Conservation (phyloP, 2,113 vertebrate species). For the Strix aluco region DNA sequence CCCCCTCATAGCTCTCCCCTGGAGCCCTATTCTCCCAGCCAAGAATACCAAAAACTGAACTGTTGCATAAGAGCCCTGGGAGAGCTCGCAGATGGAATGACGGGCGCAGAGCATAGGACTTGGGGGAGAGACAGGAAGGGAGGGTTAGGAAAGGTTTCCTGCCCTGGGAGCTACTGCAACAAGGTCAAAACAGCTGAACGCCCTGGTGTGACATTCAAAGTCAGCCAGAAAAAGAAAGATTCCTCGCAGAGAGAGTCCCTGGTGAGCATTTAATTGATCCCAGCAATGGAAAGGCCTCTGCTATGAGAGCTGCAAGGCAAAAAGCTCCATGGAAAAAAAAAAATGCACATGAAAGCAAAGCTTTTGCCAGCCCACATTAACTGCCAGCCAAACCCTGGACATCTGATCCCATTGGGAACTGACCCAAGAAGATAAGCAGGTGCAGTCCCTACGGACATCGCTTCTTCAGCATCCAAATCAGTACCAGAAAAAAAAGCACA, state of each 20-base stretch:
- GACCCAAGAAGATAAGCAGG: background rate
- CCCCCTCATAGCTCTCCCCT: background rate
- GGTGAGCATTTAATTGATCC: constrained; percentile 67
- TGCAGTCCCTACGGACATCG: background rate
- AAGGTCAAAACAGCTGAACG: constrained; percentile 51
- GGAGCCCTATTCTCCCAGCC: background rate
- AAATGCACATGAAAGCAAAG: background rate
- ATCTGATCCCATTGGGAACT: background rate
- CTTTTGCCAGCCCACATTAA: background rate
- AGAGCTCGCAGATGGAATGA: constrained; percentile 1
- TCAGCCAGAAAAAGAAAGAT: constrained; percentile 51
- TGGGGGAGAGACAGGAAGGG: background rate
- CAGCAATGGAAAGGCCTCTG: constrained; percentile 50
- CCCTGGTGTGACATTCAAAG: constrained; percentile 52
- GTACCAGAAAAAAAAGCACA: background rate
- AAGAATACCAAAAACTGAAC: background rate
- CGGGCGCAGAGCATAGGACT: background rate
- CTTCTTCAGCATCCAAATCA: background rate
- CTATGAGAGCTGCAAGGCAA: constrained; percentile 25
- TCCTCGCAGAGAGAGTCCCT: constrained; percentile 20
- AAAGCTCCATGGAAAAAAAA: background rate
- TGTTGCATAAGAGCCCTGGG: background rate
- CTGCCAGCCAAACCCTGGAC: background rate
- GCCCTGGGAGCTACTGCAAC: constrained; percentile 38
- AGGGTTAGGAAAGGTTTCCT: constrained; percentile 21